phyloP scores from a whole-genome alignment of 2,888 invertebrate genomes.

The Ectemnius continuus region DNA sequence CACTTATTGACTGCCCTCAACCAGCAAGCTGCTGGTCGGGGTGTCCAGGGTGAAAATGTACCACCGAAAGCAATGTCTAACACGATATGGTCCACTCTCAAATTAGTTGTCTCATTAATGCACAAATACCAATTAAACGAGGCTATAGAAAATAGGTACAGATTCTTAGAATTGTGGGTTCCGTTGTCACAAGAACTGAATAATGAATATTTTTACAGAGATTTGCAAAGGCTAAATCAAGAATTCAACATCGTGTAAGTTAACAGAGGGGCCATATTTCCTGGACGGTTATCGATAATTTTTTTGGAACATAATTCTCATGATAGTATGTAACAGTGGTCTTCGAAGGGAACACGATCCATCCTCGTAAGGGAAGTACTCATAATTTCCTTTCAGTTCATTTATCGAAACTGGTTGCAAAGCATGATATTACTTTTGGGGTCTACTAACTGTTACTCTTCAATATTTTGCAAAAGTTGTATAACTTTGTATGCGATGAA shows the following conservation, averaged over 20 bases:
- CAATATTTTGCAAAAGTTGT: slow-evolving; percentile 28
- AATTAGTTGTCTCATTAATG: slow-evolving; percentile 92
- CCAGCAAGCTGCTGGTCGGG: slow-evolving; percentile 90
- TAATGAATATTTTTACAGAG: slow-evolving; percentile 68
- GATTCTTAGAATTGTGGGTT: background rate
- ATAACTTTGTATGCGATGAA: slow-evolving; percentile 30
- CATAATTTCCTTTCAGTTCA: background rate
- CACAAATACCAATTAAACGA: slow-evolving; percentile 79
- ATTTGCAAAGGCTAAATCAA: slow-evolving; percentile 75
- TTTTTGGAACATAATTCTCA: background rate
- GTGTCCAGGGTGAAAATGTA: slow-evolving; percentile 76
- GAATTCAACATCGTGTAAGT: slow-evolving; percentile 76
- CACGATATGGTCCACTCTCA: slow-evolving; percentile 95
- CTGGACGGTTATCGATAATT: background rate
- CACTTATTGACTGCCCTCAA: slow-evolving; percentile 96
- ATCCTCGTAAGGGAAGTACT: background rate
- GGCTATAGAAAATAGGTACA: slow-evolving; percentile 80
- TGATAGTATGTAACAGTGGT: background rate
- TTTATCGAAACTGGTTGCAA: background rate
- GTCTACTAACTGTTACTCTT: slow-evolving; percentile 9
- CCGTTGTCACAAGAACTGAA: background rate
- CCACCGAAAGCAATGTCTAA: slow-evolving; percentile 87
- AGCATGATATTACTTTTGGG: slow-evolving; percentile 3
- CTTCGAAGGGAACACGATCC: background rate
- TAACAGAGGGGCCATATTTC: background rate